A percentile compares a stretch with the other conserved stretches of the same genome.
These are phyloP conservation scores for Branchipolynoe longqiensis DNA, from an alignment of 2,888 invertebrate species.

Conservation along the genomic window DNA sequence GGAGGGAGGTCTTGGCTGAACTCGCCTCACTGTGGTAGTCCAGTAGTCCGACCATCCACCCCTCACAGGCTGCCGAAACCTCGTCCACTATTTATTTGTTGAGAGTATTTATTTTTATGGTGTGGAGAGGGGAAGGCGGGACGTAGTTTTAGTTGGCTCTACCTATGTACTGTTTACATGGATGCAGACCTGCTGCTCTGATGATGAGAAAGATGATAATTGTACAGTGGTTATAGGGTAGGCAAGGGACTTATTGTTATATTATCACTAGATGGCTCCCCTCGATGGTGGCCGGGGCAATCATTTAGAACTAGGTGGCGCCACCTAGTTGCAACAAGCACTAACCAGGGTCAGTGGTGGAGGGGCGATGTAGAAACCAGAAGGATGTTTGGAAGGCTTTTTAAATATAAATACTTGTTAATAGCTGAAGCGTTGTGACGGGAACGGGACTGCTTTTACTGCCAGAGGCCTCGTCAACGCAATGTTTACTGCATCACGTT, in stretches of 20 bases:
- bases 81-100: conserved; percentile 45
- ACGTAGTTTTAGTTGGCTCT: conserved; percentile 36
- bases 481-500: neutral
- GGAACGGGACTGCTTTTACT: conserved; percentile 28
- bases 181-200: conserved; percentile 1
- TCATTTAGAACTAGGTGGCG: conserved; percentile 18
- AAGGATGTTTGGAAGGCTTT: conserved; percentile 15
- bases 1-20: no score
- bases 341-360: conserved; percentile 35
- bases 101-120: conserved; percentile 48
- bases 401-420: neutral
- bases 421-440: neutral
- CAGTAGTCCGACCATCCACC: no score
- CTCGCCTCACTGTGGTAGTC: no score
- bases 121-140: conserved; percentile 9
- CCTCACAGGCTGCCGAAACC: no score
- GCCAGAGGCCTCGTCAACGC: conserved; percentile 19
- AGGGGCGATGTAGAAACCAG: conserved; percentile 3
- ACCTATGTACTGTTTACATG: neutral
- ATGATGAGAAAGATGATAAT: neutral
- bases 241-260: conserved; percentile 34
- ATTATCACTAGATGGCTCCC: conserved; percentile 2
- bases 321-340: neutral
- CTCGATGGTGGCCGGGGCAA: neutral
- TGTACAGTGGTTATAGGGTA: conserved; percentile 30